Percentiles rank a stretch among this genome's conserved stretches.
Evolutionary conservation across 2,797 vertebrate genomes (phyloP).

Genomic region (Artibeus jamaicensis): DNA sequence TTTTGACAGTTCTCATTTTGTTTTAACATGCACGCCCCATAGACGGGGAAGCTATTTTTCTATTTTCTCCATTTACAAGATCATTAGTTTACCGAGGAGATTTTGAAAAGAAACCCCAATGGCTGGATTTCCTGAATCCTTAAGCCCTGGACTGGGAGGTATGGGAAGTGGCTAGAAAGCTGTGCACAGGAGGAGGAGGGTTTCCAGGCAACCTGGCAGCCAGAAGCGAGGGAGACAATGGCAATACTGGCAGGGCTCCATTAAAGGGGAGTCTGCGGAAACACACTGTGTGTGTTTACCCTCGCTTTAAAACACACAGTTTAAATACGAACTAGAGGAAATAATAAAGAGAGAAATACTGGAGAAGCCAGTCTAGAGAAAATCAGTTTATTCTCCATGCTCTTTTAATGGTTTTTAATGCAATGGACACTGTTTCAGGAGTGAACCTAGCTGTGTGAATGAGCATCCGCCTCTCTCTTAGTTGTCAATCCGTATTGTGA

Average conservation of each 20-base stretch:
- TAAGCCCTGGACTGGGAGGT: constrained; percentile 70
- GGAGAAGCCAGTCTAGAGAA: constrained; percentile 57
- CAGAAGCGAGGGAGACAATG: constrained; percentile 80
- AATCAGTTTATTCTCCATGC: neutral
- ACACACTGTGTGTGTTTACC: constrained; percentile 28
- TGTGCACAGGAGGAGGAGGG: constrained; percentile 67
- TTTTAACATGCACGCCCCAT: neutral
- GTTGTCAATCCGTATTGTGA: neutral
- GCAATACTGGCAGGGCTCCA: constrained; percentile 76
- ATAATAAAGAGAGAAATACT: constrained; percentile 54
- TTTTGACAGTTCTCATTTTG: constrained; percentile 37
- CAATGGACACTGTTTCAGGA: neutral
- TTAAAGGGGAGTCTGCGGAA: constrained; percentile 74
- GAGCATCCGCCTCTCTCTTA: neutral
- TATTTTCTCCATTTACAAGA: constrained; percentile 72
- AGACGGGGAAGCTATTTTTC: constrained; percentile 51
- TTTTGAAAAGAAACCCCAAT: constrained; percentile 73
- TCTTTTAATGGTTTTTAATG: neutral
- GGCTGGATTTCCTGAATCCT: constrained; percentile 76
- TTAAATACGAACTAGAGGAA: constrained; percentile 23
- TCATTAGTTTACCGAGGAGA: constrained; percentile 75
- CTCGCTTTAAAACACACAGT: neutral
- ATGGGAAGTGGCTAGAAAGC: constrained; percentile 74
- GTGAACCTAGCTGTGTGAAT: neutral
- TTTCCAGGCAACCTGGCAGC: constrained; percentile 84